Evolutionary conservation across 1,140 invertebrate genomes (phyloP).

Genomic region (Drosophila ogumai): DNA sequence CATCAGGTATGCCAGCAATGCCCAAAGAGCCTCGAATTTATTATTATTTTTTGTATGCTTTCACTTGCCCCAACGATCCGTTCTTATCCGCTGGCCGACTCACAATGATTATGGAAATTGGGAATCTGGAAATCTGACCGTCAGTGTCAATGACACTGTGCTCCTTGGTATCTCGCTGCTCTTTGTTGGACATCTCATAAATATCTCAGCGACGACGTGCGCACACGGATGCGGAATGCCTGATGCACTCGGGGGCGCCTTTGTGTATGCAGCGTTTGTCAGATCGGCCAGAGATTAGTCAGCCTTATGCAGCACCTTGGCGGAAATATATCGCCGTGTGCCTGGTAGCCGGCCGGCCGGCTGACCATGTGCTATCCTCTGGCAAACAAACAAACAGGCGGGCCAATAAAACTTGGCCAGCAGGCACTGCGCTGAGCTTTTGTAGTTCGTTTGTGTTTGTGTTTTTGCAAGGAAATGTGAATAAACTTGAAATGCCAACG

Average conservation of each 20-base stretch:
- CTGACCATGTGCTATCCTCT: conserved; percentile 52
- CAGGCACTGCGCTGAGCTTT: conserved; percentile 16
- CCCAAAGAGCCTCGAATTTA: conserved; percentile 16
- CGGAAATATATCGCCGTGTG: conserved; percentile 5
- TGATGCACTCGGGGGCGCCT: conserved; percentile 23
- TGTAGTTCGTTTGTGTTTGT: conserved; percentile 21
- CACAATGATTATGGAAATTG: conserved; percentile 5
- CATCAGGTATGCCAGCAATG: conserved; percentile 48
- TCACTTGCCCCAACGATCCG: conserved; percentile 17
- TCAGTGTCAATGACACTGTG: conserved; percentile 37
- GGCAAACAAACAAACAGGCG: conserved; percentile 52
- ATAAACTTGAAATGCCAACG: conserved; percentile 66
- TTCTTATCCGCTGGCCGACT: conserved; percentile 10
- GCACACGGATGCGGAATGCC: conserved; percentile 21
- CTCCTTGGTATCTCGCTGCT: conserved; percentile 3
- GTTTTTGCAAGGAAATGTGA: conserved; percentile 63
- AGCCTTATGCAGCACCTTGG: conserved; percentile 19
- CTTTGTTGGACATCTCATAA: conserved; percentile 34
- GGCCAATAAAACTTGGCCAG: conserved; percentile 27
- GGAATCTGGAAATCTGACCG: background rate
- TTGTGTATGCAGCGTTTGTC: conserved; percentile 39
- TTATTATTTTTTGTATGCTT: conserved; percentile 6
- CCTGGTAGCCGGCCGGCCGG: conserved; percentile 19
- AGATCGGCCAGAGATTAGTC: conserved; percentile 2
- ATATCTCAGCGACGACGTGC: conserved; percentile 4